Evolutionary conservation across 2,888 invertebrate genomes (phyloP).

Genomic region (Hoplodrina blanda): DNA sequence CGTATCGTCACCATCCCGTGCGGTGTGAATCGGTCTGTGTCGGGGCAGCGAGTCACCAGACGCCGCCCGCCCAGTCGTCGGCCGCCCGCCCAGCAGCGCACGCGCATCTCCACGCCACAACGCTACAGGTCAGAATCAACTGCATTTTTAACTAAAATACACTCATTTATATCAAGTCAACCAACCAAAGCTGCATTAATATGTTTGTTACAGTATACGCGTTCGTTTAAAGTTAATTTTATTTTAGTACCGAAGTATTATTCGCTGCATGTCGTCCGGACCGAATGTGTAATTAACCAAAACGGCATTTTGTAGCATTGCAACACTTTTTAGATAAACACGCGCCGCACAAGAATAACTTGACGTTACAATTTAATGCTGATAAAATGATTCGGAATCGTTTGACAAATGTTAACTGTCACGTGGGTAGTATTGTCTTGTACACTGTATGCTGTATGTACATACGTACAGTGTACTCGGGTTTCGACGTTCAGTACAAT

Average conservation of each 20-base stretch:
- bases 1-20: constrained; percentile 64
- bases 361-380: constrained; percentile 50
- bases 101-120: constrained; percentile 75
- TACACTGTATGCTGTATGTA: no score
- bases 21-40: constrained; percentile 51
- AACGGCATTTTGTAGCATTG: constrained; percentile 77
- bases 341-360: constrained; percentile 69
- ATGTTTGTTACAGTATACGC: constrained; percentile 3
- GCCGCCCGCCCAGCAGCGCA: constrained; percentile 84
- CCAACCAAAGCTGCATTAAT: background rate
- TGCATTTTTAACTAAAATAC: constrained; percentile 65
- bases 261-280: constrained; percentile 69
- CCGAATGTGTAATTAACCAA: constrained; percentile 78
- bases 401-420: constrained; percentile 34
- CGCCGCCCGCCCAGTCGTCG: constrained; percentile 88
- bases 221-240: constrained; percentile 56
- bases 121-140: constrained; percentile 74
- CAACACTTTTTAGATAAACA: constrained; percentile 72
- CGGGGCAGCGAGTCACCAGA: constrained; percentile 68
- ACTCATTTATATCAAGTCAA: constrained; percentile 34
- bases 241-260: constrained; percentile 71
- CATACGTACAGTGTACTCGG: background rate
- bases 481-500: background rate
- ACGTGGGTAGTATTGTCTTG: constrained; percentile 40
- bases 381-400: constrained; percentile 33